These are phyloP conservation scores for Heliconius erato DNA, from an alignment of 2,888 invertebrate species.

Conservation along the genomic window DNA sequence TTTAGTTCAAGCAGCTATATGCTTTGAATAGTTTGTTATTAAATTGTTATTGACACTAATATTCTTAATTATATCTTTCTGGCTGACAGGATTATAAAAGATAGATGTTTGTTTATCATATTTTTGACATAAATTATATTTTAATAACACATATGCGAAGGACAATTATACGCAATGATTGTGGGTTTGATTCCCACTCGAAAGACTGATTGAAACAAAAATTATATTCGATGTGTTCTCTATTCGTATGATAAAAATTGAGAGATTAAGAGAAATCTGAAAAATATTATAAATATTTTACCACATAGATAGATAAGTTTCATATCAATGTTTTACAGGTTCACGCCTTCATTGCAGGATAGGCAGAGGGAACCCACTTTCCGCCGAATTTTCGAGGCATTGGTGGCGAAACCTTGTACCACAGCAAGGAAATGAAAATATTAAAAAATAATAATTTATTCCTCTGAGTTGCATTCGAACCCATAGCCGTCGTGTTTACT, in stretches of 20 bases:
- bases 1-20: constrained; percentile 51
- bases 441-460: too few species aligned
- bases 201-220: not conserved
- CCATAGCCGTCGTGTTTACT: too few species aligned
- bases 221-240: not conserved
- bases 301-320: too few species aligned
- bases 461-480: too few species aligned
- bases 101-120: not conserved
- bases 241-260: not conserved
- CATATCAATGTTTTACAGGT: too few species aligned
- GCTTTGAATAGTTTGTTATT: constrained; percentile 42
- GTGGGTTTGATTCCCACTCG: not conserved
- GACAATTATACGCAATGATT: not conserved
- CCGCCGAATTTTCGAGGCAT: too few species aligned
- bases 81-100: constrained; percentile 6
- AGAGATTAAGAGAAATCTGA: too few species aligned
- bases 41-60: constrained; percentile 47
- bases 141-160: not conserved
- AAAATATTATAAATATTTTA: too few species aligned
- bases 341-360: too few species aligned
- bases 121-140: not conserved
- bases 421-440: too few species aligned
- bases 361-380: too few species aligned
- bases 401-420: too few species aligned
- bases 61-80: constrained; percentile 45